These are phyloP conservation scores for Leptodactylus fallax DNA, from an alignment of 2,797 vertebrate genomes.

Conservation along the genomic window DNA sequence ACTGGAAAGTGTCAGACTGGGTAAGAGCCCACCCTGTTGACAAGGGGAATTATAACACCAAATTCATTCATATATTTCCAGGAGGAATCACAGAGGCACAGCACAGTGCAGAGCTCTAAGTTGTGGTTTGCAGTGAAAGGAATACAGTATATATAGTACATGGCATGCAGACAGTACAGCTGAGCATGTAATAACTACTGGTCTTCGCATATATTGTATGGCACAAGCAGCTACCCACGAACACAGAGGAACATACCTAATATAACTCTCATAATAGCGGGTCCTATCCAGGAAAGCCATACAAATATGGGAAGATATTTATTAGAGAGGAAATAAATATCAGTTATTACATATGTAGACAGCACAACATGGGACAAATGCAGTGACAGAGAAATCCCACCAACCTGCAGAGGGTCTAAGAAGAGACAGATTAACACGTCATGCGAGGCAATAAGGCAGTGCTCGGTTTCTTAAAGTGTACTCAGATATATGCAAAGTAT, in stretches of 20 bases:
- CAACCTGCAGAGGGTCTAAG: conserved; percentile 28
- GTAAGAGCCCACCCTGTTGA: too few species aligned
- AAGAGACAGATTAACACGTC: conserved; percentile 21
- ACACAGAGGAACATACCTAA: conserved; percentile 89
- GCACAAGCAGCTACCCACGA: conserved; percentile 33
- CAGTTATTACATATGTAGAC: conserved; percentile 60
- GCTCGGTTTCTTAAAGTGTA: too few species aligned
- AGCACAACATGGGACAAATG: conserved; percentile 25
- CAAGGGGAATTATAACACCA: not conserved
- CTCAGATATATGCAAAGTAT: too few species aligned
- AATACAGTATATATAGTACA: not conserved
- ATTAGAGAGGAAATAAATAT: conserved; percentile 73
- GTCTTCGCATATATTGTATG: conserved; percentile 58
- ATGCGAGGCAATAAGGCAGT: not conserved
- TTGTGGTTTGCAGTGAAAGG: too few species aligned
- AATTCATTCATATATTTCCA: too few species aligned
- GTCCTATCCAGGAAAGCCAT: conserved; percentile 89
- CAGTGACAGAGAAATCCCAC: conserved; percentile 24
- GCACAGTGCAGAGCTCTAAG: not conserved
- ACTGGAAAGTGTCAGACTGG: not conserved
- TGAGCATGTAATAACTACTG: conserved; percentile 58
- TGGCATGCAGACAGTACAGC: conserved; percentile 37
- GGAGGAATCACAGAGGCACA: not conserved
- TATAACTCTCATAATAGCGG: conserved; percentile 98
- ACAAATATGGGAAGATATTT: conserved; percentile 71